Conservation (phyloP, 1,140 invertebrate genomes). For the Asobara japonica region DNA sequence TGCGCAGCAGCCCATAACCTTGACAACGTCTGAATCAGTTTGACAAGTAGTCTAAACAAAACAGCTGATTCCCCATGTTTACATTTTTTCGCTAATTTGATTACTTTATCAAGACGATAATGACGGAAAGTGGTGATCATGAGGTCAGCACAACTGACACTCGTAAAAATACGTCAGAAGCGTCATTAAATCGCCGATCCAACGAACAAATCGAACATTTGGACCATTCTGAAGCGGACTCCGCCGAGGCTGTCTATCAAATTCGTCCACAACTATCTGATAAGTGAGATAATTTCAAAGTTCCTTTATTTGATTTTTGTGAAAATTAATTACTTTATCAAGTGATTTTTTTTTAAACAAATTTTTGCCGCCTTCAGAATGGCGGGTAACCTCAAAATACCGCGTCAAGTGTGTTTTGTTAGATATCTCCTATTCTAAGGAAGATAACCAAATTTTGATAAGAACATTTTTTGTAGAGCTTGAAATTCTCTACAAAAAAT, state of each 20-base stretch:
- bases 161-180: not conserved
- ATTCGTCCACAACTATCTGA: constrained; percentile 27
- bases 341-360: too few species aligned
- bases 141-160: not conserved
- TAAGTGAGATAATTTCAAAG: not conserved
- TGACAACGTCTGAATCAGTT: not conserved
- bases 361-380: too few species aligned
- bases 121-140: not conserved
- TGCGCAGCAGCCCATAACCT: not conserved
- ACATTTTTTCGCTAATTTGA: not conserved
- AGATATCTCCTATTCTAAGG: too few species aligned
- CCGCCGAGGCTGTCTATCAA: constrained; percentile 13
- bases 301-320: not conserved
- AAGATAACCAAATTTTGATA: too few species aligned
- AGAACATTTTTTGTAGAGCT: too few species aligned
- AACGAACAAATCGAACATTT: not conserved
- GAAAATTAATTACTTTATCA: not conserved
- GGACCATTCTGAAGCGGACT: not conserved
- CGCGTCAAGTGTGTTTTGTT: too few species aligned
- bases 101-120: not conserved
- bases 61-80: not conserved
- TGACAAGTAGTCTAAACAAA: not conserved
- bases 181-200: not conserved
- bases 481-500: too few species aligned
- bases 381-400: too few species aligned